Conservation (phyloP, 2,113 vertebrate genomes). For the Xiphophorus couchianus region DNA sequence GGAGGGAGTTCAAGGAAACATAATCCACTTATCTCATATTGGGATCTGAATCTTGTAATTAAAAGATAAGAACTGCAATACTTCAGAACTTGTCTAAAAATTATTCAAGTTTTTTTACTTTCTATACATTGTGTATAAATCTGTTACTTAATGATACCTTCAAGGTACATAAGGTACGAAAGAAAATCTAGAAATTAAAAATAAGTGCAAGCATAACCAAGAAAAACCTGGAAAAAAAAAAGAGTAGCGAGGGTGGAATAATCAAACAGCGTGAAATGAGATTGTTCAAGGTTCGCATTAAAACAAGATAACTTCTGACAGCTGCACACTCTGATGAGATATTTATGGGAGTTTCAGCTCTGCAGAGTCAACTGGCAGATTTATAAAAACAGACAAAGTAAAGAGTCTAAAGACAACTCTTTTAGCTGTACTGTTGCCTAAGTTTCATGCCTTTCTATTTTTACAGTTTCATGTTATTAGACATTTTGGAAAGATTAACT, state of each 20-base stretch:
- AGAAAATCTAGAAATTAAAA: background rate
- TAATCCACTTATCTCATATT: background rate
- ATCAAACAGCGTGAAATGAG: conserved; percentile 41
- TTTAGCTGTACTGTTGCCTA: conserved; percentile 9
- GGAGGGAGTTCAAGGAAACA: background rate
- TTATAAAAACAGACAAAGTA: conserved; percentile 36
- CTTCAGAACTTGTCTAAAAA: background rate
- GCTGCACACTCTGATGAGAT: conserved; percentile 45
- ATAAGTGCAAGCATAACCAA: too few relatives aligned
- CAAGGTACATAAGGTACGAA: background rate
- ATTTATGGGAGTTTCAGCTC: conserved; percentile 27
- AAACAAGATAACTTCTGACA: conserved; percentile 21
- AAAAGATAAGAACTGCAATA: background rate
- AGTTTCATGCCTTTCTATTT: conserved; percentile 28
- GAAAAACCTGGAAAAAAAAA: background rate
- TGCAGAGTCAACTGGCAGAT: conserved; percentile 17
- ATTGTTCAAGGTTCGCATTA: conserved; percentile 24
- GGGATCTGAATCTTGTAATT: background rate
- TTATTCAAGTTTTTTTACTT: background rate
- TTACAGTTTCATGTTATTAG: background rate
- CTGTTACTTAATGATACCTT: background rate
- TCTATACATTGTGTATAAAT: background rate
- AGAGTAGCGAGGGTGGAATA: conserved; percentile 4
- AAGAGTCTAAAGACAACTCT: conserved; percentile 8
- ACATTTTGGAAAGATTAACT: conserved; percentile 4